These are phyloP conservation scores for Cisticola juncidis DNA, from an alignment of 2,113 vertebrate species.

Conservation along the genomic window DNA sequence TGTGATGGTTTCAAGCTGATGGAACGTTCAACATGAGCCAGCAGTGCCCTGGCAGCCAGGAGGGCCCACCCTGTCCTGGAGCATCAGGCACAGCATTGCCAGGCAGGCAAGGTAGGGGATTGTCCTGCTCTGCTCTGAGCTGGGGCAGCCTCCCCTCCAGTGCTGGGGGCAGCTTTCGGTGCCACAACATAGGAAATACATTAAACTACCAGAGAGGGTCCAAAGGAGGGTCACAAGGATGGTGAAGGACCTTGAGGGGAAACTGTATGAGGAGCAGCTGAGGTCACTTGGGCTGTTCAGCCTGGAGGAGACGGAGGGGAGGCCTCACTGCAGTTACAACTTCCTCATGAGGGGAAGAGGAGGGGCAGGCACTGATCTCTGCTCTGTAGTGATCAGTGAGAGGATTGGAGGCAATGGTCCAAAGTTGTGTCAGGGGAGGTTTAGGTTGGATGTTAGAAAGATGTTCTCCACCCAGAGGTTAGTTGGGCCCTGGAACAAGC, in stretches of 20 bases:
- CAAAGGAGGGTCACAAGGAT: neutral
- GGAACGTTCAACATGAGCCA: fast-evolving
- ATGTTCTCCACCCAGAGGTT: neutral
- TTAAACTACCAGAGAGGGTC: fast-evolving
- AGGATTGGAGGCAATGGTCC: fast-evolving
- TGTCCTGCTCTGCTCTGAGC: neutral
- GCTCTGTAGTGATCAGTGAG: neutral
- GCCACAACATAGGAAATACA: neutral
- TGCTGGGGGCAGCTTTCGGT: fast-evolving
- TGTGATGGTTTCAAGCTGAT: neutral
- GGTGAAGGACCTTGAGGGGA: neutral
- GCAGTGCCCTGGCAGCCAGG: neutral
- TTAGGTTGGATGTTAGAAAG: neutral
- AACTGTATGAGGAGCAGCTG: fast-evolving
- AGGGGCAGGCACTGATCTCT: neutral
- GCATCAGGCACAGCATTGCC: neutral
- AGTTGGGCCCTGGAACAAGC: fast-evolving
- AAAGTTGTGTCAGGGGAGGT: neutral
- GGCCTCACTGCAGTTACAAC: fast-evolving
- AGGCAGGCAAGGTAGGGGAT: neutral
- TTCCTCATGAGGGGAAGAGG: fast-evolving
- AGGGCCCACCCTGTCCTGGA: fast-evolving
- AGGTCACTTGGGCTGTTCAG: neutral
- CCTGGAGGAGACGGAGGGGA: neutral
- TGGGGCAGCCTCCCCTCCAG: fast-evolving